Percentiles rank a stretch among this genome's conserved stretches.
Evolutionary conservation across 2,888 invertebrate genomes (phyloP).

Genomic region (Nymphalis c-album): DNA sequence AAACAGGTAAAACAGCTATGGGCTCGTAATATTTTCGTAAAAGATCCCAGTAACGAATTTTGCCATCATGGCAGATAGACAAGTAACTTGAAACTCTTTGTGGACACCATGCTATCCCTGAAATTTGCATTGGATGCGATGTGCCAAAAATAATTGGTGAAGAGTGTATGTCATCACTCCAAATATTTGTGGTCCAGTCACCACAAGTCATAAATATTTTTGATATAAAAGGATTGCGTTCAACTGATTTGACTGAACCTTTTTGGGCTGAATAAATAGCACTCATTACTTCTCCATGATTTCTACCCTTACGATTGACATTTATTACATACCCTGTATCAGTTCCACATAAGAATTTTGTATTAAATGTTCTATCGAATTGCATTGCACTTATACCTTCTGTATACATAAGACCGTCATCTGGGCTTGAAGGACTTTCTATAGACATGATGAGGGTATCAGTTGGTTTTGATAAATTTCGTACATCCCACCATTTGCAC

Average conservation of each 20-base stretch:
- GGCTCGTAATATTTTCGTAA: constrained; percentile 86
- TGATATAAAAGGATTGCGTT: constrained; percentile 83
- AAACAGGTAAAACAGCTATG: constrained; percentile 83
- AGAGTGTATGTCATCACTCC: constrained; percentile 84
- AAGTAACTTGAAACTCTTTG: constrained; percentile 64
- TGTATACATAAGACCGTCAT: constrained; percentile 68
- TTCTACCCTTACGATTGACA: constrained; percentile 85
- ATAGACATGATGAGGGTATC: constrained; percentile 83
- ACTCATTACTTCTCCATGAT: constrained; percentile 81
- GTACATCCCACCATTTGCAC: constrained; percentile 85
- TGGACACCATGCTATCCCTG: constrained; percentile 59
- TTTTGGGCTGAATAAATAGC: constrained; percentile 79
- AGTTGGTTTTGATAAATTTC: constrained; percentile 80
- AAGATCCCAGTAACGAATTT: constrained; percentile 89
- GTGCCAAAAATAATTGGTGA: constrained; percentile 57
- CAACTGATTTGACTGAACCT: constrained; percentile 82
- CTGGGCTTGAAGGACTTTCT: constrained; percentile 66
- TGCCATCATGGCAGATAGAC: constrained; percentile 79
- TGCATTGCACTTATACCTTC: constrained; percentile 84
- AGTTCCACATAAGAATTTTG: constrained; percentile 70
- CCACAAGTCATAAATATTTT: constrained; percentile 86
- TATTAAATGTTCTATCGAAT: constrained; percentile 85
- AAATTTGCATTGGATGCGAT: constrained; percentile 49
- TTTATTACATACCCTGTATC: constrained; percentile 71
- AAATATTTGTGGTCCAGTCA: constrained; percentile 83